Evolutionary conservation across 2,113 vertebrate species (phyloP), one percentile per base, ranked within the genome.

Genomic region (Dissostichus mawsoni): DNA sequence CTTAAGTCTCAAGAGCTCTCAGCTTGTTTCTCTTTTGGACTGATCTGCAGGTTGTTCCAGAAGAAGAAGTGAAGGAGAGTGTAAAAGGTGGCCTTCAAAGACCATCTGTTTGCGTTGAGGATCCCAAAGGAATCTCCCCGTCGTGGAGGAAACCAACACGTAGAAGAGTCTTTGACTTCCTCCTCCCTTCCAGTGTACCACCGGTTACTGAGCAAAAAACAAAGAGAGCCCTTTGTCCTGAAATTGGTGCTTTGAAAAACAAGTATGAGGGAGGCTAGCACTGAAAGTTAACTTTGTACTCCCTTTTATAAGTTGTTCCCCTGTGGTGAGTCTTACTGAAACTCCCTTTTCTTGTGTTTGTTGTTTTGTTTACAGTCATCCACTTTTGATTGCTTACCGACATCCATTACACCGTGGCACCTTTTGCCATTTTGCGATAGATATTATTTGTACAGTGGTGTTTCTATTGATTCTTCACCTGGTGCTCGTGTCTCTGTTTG

Each of bases 401-500:
- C 80, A 29, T 74, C 77, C 78, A 45, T 80, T 8, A 72, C 10
- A n/a, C 74, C 64, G 23, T 59, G 75, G 64, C 81, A 59, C 58
- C 53, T 57, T 36, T 70, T 48, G 64, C 90, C 86, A 62, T 78
- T 81, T 83, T 53, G 69, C 80, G 87, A 81, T 81, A 41, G 82
- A 74, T 88, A 63, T 82, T 72, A 76, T 92, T 84, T 93, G 89
- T 93, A 88, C 77, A 85, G 88, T 94, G 93, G 85, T 87, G 82
- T 92, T 90, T 92, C 70, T 82, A 87, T 88, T 44, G 77, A 85
- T 82, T 93, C 87, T 84, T 90, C 83, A 64, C 84, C 92, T 90
- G 92, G 92, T 94, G 93, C 94, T 93, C 76, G 90, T 93, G 91
- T 93, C 86, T 84, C 66, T 73, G 83, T 90, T 83, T 83, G 85